Base-by-base conservation (phyloP, 2,888 invertebrate species). In the Perizoma affinitatum region DNA sequence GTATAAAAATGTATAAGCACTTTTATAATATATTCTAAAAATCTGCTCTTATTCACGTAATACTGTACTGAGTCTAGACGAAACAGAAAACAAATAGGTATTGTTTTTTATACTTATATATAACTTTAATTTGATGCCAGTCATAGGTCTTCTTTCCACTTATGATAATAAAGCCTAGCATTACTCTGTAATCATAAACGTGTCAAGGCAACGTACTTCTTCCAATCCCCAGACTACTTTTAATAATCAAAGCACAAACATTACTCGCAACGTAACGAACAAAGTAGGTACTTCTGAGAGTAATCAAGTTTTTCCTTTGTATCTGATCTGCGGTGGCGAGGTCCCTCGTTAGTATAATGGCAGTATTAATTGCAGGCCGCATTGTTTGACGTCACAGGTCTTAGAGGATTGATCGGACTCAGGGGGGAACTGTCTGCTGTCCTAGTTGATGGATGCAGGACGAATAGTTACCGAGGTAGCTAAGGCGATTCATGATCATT, bases 321-420 rank as follows among this genome's bases (percentile, higher is more conserved):
- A 80, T 78, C 75, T 69, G 78, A 77, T 75, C 77, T 71, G 61
- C 71, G 40, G 9, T 40, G 72, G 75, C 76, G 77, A 76, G 71
- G 72, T 68, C 66, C 74, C 74, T 80, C 81, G 82, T 83, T 83
- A 80, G 80, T 79, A 81, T 87, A 87, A 87, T 86, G 82, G 81
- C 72, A 68, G 85, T 83, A 87, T 88, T 88, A 86, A 86, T 86
- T 85, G 86, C 82, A 74, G 75, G 70, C 75, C 73, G 79, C 78
- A 82, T 79, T 82, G 82, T 82, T 78, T 78, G 78, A 74, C 67
- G 69, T 74, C 75, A 75, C 71, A 70, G 73, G 69, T 71, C 40
- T 49, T n/a, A 6, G 22, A 22, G 22, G 22, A 22, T 45, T 4
- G 45, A n/a, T 42, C 22, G 10, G 43, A 10, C 6, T 45, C 33